Conservation (phyloP, 1,140 invertebrate species). For the Sminthurides bifidus region DNA sequence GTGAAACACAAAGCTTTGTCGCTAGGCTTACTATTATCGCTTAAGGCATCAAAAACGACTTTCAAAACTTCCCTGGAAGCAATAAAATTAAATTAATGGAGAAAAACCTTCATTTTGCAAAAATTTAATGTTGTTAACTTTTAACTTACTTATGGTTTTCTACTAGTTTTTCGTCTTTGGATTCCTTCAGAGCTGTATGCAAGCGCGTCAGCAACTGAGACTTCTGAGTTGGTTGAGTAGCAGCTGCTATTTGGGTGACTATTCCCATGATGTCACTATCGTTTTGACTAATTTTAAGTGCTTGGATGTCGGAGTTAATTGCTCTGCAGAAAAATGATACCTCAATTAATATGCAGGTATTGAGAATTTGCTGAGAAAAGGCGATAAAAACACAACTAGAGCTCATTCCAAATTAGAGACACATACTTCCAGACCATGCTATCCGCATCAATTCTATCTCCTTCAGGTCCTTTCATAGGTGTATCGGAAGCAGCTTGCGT, state of each 20-base stretch:
- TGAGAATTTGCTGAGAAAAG: too few relatives aligned
- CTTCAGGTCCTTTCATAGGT: constrained; percentile 2
- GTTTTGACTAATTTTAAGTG: constrained; percentile 10
- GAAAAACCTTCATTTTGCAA: not conserved
- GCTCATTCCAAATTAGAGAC: not conserved
- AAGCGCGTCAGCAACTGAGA: constrained; percentile 10
- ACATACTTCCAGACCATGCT: constrained; percentile 20
- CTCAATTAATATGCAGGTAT: too few relatives aligned
- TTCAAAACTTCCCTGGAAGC: constrained; percentile 27
- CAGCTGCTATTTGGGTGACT: constrained; percentile 18
- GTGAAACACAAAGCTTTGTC: constrained; percentile 28
- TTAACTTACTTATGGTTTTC: constrained; percentile 30
- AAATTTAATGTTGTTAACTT: too few relatives aligned
- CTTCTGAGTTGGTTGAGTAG: constrained; percentile 10
- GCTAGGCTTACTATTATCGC: constrained; percentile 15
- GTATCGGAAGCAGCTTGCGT: constrained; percentile 19
- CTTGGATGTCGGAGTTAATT: constrained; percentile 27
- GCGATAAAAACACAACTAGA: not conserved
- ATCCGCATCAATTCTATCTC: constrained; percentile 13
- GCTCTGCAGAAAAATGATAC: constrained; percentile 13
- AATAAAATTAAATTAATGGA: not conserved
- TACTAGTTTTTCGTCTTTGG: constrained; percentile 22
- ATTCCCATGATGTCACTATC: constrained; percentile 17
- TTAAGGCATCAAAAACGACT: constrained; percentile 27
- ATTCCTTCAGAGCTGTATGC: constrained; percentile 12